Evolutionary conservation across 1,140 invertebrate genomes (phyloP).

Genomic region (Leucophenga varia): DNA sequence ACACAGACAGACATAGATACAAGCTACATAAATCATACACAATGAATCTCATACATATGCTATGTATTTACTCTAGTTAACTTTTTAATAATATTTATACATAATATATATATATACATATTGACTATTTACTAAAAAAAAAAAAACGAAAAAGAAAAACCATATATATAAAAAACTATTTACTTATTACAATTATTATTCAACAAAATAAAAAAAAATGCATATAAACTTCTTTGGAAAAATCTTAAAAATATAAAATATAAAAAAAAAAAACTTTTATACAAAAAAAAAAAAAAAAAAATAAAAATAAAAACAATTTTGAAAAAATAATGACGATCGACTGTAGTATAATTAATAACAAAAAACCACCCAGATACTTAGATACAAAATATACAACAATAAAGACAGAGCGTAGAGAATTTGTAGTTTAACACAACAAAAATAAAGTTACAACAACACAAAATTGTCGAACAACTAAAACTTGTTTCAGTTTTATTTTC

Average conservation of each 20-base stretch:
- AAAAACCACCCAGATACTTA: background rate
- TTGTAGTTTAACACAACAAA: too few species aligned
- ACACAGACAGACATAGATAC: conserved; percentile 9
- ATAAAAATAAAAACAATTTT: background rate
- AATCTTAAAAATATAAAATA: background rate
- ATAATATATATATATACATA: conserved; percentile 23
- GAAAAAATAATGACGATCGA: background rate
- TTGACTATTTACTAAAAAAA: conserved; percentile 47
- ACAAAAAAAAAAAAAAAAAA: conserved; percentile 12
- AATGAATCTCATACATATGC: conserved; percentile 17
- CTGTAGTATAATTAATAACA: background rate
- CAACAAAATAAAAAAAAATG: conserved; percentile 17
- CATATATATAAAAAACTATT: too few species aligned
- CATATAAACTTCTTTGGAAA: conserved; percentile 8
- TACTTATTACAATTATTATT: conserved; percentile 30
- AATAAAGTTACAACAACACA: too few species aligned
- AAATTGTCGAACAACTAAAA: too few species aligned
- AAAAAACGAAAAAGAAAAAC: too few species aligned
- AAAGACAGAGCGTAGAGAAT: too few species aligned
- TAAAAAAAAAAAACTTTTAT: background rate
- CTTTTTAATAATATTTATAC: conserved; percentile 27
- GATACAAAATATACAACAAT: background rate
- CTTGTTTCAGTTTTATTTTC: too few species aligned
- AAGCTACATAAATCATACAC: conserved; percentile 16
- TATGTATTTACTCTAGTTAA: conserved; percentile 39